Conservation (phyloP, 2,888 invertebrate species). For the Temnothorax ravouxi region DNA sequence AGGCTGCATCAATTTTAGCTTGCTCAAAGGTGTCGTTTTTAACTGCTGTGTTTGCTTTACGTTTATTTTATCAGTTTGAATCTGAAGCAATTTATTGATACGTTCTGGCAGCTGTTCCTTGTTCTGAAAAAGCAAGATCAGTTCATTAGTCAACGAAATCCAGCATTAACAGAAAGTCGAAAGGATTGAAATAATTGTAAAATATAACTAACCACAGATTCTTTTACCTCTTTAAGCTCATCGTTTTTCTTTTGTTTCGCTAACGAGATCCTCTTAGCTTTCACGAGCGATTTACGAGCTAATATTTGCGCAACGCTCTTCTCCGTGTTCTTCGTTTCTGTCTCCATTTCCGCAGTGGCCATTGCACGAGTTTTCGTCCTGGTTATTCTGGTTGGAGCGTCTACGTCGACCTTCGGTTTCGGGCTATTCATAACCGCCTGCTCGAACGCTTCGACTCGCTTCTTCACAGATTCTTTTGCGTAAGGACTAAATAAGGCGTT, state of each 20-base stretch:
- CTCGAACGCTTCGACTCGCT: conserved; percentile 89
- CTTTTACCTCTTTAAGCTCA: conserved; percentile 81
- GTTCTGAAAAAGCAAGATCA: conserved; percentile 73
- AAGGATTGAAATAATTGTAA: neutral
- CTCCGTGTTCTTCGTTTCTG: conserved; percentile 40
- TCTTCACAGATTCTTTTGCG: conserved; percentile 88
- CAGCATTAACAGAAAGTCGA: neutral
- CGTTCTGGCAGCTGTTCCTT: conserved; percentile 72
- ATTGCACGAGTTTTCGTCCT: conserved; percentile 88
- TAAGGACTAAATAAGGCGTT: conserved; percentile 87
- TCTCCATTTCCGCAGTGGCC: conserved; percentile 82
- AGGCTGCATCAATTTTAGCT: conserved; percentile 77
- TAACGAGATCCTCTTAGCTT: conserved; percentile 81
- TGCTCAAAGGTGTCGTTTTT: conserved; percentile 81
- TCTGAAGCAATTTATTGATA: conserved; percentile 61
- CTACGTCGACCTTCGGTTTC: conserved; percentile 67
- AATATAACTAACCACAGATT: conserved; percentile 14
- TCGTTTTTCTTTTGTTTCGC: conserved; percentile 79
- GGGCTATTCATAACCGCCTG: conserved; percentile 86
- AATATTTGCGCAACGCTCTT: conserved; percentile 77
- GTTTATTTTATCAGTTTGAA: conserved; percentile 68
- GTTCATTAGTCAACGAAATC: conserved; percentile 15
- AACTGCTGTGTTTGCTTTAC: conserved; percentile 69
- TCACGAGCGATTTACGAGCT: conserved; percentile 83
- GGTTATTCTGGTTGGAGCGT: conserved; percentile 86